Base-by-base conservation (phyloP, 2,797 vertebrate species). In the Halcyon chelicuti region DNA sequence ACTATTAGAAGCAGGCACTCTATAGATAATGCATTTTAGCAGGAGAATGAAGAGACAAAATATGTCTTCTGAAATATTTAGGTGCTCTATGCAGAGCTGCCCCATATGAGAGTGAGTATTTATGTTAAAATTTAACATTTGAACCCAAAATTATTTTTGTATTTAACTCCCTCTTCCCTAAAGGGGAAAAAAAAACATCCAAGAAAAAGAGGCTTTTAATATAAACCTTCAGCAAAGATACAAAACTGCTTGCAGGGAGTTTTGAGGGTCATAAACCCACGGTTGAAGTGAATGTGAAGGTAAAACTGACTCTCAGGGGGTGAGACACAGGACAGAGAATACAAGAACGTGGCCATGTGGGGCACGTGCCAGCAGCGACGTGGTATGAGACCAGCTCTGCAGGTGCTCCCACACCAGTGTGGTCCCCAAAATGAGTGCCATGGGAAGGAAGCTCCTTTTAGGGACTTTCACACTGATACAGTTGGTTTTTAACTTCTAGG, bases 271-370 rank as follows among this genome's bases (percentile, higher is more conserved):
- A 35, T 26, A 58, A 94, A 83, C 11, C 9, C 14, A 8, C 2
- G 16, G 46, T 0, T 55, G 54, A 52, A 86, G 35, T 29, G 61
- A 49, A n/a, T 8, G 23, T 25, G 31, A 20, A 72, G 77, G 39
- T 12, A 71, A 46, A 90, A 21, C 37, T 75, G 75, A 33, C 13
- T 62, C 26, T 37, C 33, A 31, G 12, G 40, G 15, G 52, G 14
- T 46, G 35, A 42, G 66, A 39, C 23, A 23, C 15, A n/a, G 52
- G 33, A 51, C 23, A 47, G 20, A 42, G 54, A 76, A 68, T 0
- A 2, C 1, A 29, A 39, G 31, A 72, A 9, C 0, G 1, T 14
- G 9, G 44, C n/a, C 37, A n/a, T 1, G 0, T 13, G n/a, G 44
- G 23, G 19, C 60, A 61, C 35, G 25, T 1, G 2, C 54, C 77